Conservation (phyloP, 2,113 vertebrate species). For the Brachypodius melanocephalos region DNA sequence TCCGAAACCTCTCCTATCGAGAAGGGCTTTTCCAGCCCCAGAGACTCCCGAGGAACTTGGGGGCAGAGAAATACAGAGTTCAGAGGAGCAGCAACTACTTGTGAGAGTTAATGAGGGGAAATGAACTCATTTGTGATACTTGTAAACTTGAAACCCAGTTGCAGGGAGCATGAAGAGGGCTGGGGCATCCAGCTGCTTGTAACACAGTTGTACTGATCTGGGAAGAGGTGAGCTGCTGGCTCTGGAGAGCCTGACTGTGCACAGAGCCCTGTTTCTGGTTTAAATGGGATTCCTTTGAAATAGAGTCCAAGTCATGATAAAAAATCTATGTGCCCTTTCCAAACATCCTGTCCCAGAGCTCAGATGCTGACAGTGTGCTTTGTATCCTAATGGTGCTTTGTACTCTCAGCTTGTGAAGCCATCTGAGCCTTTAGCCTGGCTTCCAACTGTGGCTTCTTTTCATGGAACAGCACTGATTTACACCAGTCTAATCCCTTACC, state of each 20-base stretch:
- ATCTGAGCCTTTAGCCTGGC: background rate
- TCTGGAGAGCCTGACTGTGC: background rate
- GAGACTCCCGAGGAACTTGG: background rate
- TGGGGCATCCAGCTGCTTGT: background rate
- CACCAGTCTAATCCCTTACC: background rate
- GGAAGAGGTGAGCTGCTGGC: background rate
- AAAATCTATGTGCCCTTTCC: background rate
- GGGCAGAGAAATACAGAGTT: constrained; percentile 12
- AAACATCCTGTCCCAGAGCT: background rate
- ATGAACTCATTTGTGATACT: constrained; percentile 41
- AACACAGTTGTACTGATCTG: background rate
- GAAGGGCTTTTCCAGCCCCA: background rate
- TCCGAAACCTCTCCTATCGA: background rate
- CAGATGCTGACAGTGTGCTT: background rate
- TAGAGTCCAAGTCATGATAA: background rate
- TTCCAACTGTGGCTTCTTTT: background rate
- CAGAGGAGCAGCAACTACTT: background rate
- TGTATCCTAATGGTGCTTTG: background rate
- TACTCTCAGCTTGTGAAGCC: background rate
- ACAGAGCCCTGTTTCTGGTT: background rate
- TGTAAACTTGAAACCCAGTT: constrained; percentile 5
- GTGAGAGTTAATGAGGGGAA: constrained; percentile 43
- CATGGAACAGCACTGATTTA: background rate
- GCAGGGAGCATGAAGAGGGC: background rate
- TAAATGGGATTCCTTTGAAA: background rate